Base-by-base conservation (phyloP, 2,113 vertebrate species). In the Thinocorus orbignyianus region DNA sequence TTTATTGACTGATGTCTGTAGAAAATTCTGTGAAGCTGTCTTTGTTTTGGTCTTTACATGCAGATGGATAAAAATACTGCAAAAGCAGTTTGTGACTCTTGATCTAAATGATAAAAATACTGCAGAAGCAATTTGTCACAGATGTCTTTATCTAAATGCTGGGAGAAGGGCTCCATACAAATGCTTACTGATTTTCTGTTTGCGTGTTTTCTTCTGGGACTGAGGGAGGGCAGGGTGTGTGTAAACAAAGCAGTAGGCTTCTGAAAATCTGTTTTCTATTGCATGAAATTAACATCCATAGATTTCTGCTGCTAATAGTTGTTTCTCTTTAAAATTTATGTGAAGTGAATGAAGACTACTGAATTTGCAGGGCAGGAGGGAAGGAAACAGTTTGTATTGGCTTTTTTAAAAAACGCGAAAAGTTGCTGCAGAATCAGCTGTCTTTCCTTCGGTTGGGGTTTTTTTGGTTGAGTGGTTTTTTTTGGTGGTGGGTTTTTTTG, bases 221-320 rank as follows among this genome's bases (percentile, higher is more conserved):
- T 93, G 51, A 65, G 54, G 37, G 35, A 88, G 69, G 22, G 25
- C 3, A 51, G 49, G 39, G 31, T 8, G 1, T 39, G 35, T 54
- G 52, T 89, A 91, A 95, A 86, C 74, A 73, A 77, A 87, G 54
- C 1, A 1, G 13, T 48, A 83, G 48, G 66, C 79, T 68, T 79
- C 51, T 68, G 81, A 96, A 89, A 85, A 79, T 93, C 54, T 91
- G 69, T 70, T 92, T 81, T 51, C 65, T 92, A 3, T 86, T 93
- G 69, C 10, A 6, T 86, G n/a, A 64, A 65, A 71, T 76, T 48
- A 92, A 46, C 54, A 61, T 49, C 37, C 10, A 7, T 26, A 87
- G 44, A 79, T 89, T 71, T 41, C 37, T 94, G 62, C 60, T 88
- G 69, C 23, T 81, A 52, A 44, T 86, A 84, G 68, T 71, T 78